These are phyloP conservation scores for Parelbella ahira DNA, from an alignment of 2,888 invertebrate genomes.

Conservation along the genomic window DNA sequence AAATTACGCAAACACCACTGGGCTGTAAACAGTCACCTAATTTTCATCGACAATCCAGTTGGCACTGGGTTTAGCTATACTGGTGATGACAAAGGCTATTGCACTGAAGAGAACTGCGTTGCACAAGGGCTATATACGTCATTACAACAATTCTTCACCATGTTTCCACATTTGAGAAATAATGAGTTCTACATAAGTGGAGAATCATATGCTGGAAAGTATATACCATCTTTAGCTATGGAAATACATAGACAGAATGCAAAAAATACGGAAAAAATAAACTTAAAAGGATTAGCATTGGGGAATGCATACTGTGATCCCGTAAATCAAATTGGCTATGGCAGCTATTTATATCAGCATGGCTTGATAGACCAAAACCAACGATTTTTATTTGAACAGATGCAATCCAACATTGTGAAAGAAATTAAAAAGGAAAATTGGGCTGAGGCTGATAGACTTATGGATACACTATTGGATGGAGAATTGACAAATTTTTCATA, in stretches of 20 bases:
- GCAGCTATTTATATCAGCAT: slow-evolving; percentile 71
- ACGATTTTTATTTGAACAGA: slow-evolving; percentile 74
- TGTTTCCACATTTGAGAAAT: slow-evolving; percentile 75
- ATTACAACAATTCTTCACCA: slow-evolving; percentile 79
- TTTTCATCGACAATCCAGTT: slow-evolving; percentile 85
- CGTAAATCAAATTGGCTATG: slow-evolving; percentile 70
- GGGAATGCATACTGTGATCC: slow-evolving; percentile 78
- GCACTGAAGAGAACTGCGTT: slow-evolving; percentile 75
- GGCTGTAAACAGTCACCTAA: slow-evolving; percentile 78
- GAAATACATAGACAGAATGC: slow-evolving; percentile 73
- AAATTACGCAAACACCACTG: slow-evolving; percentile 73
- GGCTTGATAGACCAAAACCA: slow-evolving; percentile 81
- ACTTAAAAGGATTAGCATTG: slow-evolving; percentile 76
- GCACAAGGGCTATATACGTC: slow-evolving; percentile 75
- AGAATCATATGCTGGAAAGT: slow-evolving; percentile 83
- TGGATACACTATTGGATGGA: slow-evolving; percentile 83
- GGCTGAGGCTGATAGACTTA: slow-evolving; percentile 83
- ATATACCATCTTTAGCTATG: slow-evolving; percentile 71
- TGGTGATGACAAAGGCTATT: slow-evolving; percentile 71
- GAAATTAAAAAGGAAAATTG: slow-evolving; percentile 83
- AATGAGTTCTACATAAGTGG: slow-evolving; percentile 82
- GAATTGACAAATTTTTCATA: slow-evolving; percentile 52
- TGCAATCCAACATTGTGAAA: slow-evolving; percentile 75
- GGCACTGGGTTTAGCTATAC: slow-evolving; percentile 85
- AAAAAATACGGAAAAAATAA: slow-evolving; percentile 50